A percentile compares a stretch with the other conserved stretches of the same genome.
phyloP scores from a whole-genome alignment of 2,113 vertebrate genomes.

The Myotis lucifugus region DNA sequence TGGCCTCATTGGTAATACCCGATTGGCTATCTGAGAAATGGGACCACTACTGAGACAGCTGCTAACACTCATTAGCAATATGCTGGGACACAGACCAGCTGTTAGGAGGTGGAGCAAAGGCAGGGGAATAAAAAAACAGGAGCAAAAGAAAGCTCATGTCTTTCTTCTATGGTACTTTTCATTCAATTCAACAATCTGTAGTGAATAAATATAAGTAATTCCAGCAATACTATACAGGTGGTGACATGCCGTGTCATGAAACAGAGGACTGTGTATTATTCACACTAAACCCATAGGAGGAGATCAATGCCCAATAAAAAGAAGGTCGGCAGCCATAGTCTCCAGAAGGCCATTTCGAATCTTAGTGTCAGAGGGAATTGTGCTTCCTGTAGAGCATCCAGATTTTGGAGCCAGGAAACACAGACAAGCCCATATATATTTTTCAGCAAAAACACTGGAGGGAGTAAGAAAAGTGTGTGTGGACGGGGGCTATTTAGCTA shows the following conservation, averaged over 20 bases:
- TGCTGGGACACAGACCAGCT: neutral
- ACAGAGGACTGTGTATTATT: neutral
- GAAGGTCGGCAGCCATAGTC: neutral
- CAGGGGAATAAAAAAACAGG: neutral
- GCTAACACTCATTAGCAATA: conserved; percentile 44
- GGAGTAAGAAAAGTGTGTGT: neutral
- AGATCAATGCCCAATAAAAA: neutral
- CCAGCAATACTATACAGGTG: neutral
- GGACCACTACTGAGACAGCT: neutral
- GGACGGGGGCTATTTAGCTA: neutral
- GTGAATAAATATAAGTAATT: conserved; percentile 45
- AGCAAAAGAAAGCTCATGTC: neutral
- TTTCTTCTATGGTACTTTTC: conserved; percentile 1
- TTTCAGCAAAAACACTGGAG: neutral
- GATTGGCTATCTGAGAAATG: conserved; percentile 41
- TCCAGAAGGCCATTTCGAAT: conserved; percentile 30
- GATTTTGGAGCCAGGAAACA: conserved; percentile 8
- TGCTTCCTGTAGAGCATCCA: neutral
- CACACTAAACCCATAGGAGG: neutral
- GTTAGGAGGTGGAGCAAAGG: neutral
- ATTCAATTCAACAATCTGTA: neutral
- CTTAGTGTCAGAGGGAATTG: conserved; percentile 26
- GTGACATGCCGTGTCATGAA: neutral
- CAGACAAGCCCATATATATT: neutral
- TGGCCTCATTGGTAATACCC: neutral